Evolutionary conservation across 1,140 invertebrate genomes (phyloP), one percentile per base, ranked within the genome.

Genomic region (Drosophila pallidifrons): DNA sequence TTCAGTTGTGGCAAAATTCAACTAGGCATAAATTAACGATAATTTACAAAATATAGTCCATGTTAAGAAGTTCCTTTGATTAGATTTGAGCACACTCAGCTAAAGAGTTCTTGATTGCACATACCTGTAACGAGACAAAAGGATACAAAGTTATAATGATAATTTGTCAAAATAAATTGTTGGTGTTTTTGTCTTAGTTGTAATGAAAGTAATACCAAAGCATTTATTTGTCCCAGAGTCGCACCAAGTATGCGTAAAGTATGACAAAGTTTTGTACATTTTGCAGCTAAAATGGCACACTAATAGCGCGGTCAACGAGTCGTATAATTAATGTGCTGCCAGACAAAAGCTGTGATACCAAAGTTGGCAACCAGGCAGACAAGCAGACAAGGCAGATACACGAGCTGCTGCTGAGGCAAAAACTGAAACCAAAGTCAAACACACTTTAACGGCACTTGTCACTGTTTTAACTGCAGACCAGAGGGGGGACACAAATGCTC

Each of bases 291-390:
- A 74, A 80, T 65, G 52, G 55, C 64, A 52, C 82, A 74, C 76
- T 82, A 80, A 88, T 88, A 77, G 83, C 83, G 75, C 83, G 83
- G 83, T 83, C 83, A 87, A 88, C 83, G 83, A 89, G 83, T 77
- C 83, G 85, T 87, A 88, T 87, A 87, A 88, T 87, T 87, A 87
- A 87, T 78, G 85, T 72, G 69, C 72, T 75, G 77, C 55, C 77
- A 52, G 68, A 64, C 68, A 74, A 67, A 69, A 65, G 61, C 61
- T 25, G 51, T 52, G 38, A 65, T 65, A 16, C 38, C 61, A 32
- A 77, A 55, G 68, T 30, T 32, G 35, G 20, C 35, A 55, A 4
- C 25, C 10, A 51, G 25, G 10, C 7, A 8, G 35, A 38, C 7
- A 38, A 25, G 10, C 7, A 8, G 35, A 38, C 7, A 38, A 25